phyloP scores from a whole-genome alignment of 2,888 invertebrate genomes.

The Cecidostiba fungosa region DNA sequence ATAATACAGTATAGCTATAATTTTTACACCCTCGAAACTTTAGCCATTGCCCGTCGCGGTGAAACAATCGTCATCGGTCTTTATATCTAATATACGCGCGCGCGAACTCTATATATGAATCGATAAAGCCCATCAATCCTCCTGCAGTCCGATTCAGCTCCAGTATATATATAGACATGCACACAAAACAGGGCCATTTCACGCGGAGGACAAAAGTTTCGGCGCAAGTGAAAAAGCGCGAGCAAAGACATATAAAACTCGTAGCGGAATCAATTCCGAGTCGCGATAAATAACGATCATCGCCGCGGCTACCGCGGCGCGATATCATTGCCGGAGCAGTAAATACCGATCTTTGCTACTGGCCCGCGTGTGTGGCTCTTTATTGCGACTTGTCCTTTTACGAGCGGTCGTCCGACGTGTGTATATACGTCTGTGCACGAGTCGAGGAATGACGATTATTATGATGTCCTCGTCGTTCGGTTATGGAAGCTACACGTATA shows the following conservation, averaged over 20 bases:
- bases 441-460: not conserved
- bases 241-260: not conserved
- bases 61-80: no score
- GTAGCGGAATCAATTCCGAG: not conserved
- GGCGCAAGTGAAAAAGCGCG: not conserved
- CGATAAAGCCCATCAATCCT: no score
- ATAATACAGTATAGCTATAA: no score
- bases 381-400: not conserved
- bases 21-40: no score
- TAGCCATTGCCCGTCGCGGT: no score
- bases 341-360: conserved; percentile 1
- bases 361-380: not conserved
- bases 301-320: not conserved
- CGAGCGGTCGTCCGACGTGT: not conserved
- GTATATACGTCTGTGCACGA: not conserved
- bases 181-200: no score
- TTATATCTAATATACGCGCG: no score
- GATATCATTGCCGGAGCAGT: not conserved
- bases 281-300: conserved; percentile 14
- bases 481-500: no score
- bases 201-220: not conserved
- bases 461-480: not conserved
- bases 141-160: no score
- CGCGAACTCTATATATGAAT: no score
- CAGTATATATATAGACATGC: no score